Conservation (phyloP, 2,888 invertebrate species). For the Thymelicus acteon region DNA sequence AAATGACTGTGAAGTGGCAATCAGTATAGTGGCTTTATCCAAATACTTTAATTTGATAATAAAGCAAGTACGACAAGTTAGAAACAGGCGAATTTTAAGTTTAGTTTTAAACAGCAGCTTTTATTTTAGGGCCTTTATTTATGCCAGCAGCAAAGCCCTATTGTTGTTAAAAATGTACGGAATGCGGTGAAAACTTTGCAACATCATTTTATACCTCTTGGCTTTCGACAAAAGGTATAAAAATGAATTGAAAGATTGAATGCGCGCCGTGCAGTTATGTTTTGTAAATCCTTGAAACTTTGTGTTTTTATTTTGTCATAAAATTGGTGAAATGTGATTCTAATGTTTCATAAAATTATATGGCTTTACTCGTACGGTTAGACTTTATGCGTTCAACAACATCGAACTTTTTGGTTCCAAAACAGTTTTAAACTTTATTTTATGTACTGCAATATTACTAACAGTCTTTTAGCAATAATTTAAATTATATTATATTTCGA, state of each 20-base stretch:
- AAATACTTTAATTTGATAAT: too few species aligned
- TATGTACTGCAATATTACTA: too few species aligned
- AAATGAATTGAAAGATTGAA: not conserved
- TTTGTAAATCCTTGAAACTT: slow-evolving; percentile 16
- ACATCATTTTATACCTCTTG: slow-evolving; percentile 33
- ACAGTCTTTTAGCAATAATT: too few species aligned
- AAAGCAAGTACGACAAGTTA: not conserved
- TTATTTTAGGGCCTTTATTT: slow-evolving; percentile 25
- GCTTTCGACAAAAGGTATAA: slow-evolving; percentile 16
- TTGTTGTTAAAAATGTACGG: slow-evolving; percentile 31
- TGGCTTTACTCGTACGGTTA: too few species aligned
- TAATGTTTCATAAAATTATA: too few species aligned
- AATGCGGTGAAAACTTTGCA: slow-evolving; percentile 35
- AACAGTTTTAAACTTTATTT: too few species aligned
- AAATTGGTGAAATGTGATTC: too few species aligned
- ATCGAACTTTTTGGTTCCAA: too few species aligned
- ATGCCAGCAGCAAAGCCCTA: slow-evolving; percentile 28
- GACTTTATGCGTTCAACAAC: too few species aligned
- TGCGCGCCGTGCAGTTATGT: slow-evolving; percentile 9
- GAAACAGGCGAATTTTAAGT: not conserved
- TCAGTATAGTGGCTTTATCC: too few species aligned
- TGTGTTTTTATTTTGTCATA: not conserved
- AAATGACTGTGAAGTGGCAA: too few species aligned
- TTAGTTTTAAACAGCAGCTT: slow-evolving; percentile 5
- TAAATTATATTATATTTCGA: too few species aligned